Conservation (phyloP, 2,888 invertebrate genomes). For the Eumacrocentrus americanus region DNA sequence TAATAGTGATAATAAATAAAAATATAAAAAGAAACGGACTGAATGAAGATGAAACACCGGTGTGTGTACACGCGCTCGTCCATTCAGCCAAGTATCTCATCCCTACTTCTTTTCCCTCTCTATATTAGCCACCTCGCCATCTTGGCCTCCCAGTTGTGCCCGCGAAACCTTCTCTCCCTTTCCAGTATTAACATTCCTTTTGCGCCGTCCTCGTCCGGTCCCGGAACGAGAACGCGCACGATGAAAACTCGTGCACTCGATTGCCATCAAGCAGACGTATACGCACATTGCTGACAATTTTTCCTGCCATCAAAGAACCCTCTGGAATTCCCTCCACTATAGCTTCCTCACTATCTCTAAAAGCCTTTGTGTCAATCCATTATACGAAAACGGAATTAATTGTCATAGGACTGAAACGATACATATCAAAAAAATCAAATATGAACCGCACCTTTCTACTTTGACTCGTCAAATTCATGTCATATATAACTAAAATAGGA, state of each 20-base stretch:
- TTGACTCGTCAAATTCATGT: not conserved
- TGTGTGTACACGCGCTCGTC: conserved; percentile 31
- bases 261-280: too few relatives aligned
- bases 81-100: conserved; percentile 29
- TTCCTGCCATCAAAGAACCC: conserved; percentile 5
- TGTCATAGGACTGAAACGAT: conserved; percentile 28
- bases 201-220: conserved; percentile 33
- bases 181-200: conserved; percentile 37
- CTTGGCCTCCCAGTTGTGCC: conserved; percentile 12
- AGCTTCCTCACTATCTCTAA: too few relatives aligned
- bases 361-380: too few relatives aligned
- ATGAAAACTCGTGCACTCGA: conserved; percentile 11
- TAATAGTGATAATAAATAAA: not conserved
- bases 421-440: conserved; percentile 42
- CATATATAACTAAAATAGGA: conserved; percentile 11
- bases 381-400: not conserved
- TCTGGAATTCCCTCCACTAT: not conserved
- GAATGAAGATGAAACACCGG: conserved; percentile 40
- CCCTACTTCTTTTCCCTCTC: conserved; percentile 26
- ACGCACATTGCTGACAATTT: conserved; percentile 1
- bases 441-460: conserved; percentile 37
- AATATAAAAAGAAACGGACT: conserved; percentile 27
- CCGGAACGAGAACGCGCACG: conserved; percentile 25
- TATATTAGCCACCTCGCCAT: conserved; percentile 25
- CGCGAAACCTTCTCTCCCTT: conserved; percentile 15